These are phyloP conservation scores for Megaceryle maxima DNA, from an alignment of 2,113 vertebrate species.

Conservation along the genomic window DNA sequence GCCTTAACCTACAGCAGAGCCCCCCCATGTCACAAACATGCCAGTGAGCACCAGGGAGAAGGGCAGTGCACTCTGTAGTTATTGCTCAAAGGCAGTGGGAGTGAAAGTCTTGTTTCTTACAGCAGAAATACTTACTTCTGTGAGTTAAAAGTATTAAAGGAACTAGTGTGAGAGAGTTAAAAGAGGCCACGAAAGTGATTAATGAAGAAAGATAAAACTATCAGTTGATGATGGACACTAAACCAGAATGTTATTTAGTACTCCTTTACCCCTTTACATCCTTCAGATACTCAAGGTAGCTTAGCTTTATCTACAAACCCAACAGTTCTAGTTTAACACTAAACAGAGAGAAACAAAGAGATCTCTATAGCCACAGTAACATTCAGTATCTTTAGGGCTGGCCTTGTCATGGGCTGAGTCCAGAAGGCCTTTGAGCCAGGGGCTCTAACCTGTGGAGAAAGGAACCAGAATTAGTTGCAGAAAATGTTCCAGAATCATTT, in stretches of 20 bases:
- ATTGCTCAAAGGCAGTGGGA: not conserved
- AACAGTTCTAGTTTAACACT: not conserved
- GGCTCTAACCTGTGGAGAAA: not conserved
- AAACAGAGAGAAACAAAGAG: not conserved
- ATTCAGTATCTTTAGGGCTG: not conserved
- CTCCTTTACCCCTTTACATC: not conserved
- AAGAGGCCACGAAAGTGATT: not conserved
- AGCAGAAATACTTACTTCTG: not conserved
- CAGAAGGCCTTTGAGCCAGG: not conserved
- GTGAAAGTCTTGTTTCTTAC: not conserved
- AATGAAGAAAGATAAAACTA: not conserved
- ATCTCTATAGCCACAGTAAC: not conserved
- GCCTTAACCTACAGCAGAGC: not conserved
- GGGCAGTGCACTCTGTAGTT: not conserved
- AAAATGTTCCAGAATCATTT: not conserved
- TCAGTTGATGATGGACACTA: not conserved
- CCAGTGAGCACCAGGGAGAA: not conserved
- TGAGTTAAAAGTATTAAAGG: not conserved
- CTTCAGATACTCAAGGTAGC: not conserved
- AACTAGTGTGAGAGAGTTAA: not conserved
- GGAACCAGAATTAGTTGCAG: not conserved
- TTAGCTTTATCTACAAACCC: not conserved
- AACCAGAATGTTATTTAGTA: not conserved
- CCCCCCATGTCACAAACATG: not conserved
- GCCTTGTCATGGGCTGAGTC: not conserved